Conservation (phyloP, 2,888 invertebrate species). For the Spisula solida region DNA sequence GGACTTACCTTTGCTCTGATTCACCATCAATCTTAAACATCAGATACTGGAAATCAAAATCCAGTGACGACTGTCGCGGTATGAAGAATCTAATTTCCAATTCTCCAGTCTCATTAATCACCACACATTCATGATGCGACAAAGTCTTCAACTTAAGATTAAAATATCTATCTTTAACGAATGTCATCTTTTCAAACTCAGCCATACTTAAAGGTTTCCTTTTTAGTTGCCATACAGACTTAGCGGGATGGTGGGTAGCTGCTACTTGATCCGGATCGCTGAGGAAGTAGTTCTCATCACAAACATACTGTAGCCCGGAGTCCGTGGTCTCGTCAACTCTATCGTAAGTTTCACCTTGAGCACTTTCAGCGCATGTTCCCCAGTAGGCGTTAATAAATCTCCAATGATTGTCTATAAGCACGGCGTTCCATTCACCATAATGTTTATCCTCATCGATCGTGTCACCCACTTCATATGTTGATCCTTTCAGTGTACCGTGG, state of each 20-base stretch:
- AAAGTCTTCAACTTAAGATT: constrained; percentile 78
- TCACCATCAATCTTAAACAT: constrained; percentile 63
- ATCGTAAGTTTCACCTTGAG: constrained; percentile 56
- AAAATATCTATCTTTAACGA: constrained; percentile 84
- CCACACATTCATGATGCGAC: constrained; percentile 76
- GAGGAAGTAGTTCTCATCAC: constrained; percentile 85
- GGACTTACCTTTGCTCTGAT: constrained; percentile 58
- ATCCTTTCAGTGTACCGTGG: constrained; percentile 83
- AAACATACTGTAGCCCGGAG: constrained; percentile 73
- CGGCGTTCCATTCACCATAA: constrained; percentile 86
- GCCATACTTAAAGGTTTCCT: constrained; percentile 73
- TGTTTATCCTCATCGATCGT: constrained; percentile 77
- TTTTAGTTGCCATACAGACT: constrained; percentile 81
- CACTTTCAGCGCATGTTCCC: constrained; percentile 82
- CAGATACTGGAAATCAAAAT: constrained; percentile 74
- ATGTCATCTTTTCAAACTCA: constrained; percentile 82
- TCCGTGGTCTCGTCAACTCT: constrained; percentile 52
- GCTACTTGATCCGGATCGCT: constrained; percentile 83
- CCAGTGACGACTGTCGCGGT: constrained; percentile 64
- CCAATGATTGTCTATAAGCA: constrained; percentile 82
- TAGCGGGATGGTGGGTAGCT: constrained; percentile 81
- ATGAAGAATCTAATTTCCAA: constrained; percentile 72
- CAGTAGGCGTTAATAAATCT: constrained; percentile 84
- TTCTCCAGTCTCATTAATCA: constrained; percentile 69
- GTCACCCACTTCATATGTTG: constrained; percentile 83